A percentile compares a stretch with the other conserved stretches of the same genome.
These are phyloP conservation scores for Dryobotodes eremita DNA, from an alignment of 2,888 invertebrate genomes.

Conservation along the genomic window DNA sequence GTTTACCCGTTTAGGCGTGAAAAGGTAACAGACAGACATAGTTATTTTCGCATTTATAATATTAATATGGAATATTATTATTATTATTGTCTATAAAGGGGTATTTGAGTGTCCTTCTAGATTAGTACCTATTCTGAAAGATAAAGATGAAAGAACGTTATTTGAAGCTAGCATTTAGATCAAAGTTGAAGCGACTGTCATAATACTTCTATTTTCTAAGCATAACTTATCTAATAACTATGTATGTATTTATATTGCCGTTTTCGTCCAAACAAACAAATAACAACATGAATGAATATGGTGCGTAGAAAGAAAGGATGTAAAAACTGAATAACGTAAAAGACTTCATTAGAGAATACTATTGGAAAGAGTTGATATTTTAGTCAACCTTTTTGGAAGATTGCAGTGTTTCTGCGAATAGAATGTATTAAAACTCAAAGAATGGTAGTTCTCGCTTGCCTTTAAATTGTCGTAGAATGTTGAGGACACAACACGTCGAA, in stretches of 20 bases:
- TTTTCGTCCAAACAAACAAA: neutral
- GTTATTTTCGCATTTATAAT: neutral
- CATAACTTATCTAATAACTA: neutral
- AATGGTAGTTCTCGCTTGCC: neutral
- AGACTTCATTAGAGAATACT: neutral
- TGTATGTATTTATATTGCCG: neutral
- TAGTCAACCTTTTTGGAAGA: constrained; percentile 1
- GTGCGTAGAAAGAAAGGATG: neutral
- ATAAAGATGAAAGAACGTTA: neutral
- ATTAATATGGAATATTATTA: neutral
- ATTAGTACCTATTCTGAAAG: constrained; percentile 2
- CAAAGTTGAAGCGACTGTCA: neutral
- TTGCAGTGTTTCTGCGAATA: constrained; percentile 19
- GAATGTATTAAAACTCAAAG: constrained; percentile 6
- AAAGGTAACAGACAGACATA: neutral
- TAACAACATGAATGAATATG: neutral
- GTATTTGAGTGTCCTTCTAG: neutral
- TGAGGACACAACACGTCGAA: constrained; percentile 15
- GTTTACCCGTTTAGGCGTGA: neutral
- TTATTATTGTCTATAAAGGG: neutral
- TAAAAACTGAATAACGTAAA: neutral
- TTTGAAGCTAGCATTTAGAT: neutral
- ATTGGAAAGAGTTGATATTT: constrained; percentile 5
- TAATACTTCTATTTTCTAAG: neutral
- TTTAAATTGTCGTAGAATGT: constrained; percentile 12